Conservation (phyloP, 2,113 vertebrate genomes). For the Cavia aperea region DNA sequence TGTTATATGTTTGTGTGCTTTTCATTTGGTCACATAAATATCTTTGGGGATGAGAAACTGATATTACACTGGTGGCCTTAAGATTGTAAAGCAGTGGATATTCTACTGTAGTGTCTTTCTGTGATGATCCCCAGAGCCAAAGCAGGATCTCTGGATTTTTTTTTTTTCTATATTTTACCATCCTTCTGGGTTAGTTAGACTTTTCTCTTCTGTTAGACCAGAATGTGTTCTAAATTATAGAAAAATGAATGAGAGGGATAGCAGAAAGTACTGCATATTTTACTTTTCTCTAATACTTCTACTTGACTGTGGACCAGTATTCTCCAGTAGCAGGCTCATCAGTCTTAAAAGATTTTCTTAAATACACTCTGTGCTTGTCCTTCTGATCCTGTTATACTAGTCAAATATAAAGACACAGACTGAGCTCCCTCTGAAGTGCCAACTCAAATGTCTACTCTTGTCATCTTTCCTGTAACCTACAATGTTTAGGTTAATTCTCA, state of each 20-base stretch:
- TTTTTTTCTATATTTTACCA: neutral
- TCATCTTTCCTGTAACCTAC: neutral
- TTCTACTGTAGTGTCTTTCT: neutral
- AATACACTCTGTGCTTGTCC: neutral
- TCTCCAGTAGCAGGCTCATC: neutral
- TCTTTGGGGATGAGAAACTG: neutral
- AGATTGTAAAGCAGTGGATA: neutral
- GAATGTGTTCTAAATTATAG: neutral
- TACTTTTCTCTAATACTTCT: neutral
- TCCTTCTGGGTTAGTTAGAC: neutral
- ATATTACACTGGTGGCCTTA: neutral
- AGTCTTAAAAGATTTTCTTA: neutral
- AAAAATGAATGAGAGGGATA: neutral
- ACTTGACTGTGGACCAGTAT: neutral
- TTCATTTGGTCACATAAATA: neutral
- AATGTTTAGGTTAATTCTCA: neutral
- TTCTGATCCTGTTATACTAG: neutral
- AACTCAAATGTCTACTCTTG: neutral
- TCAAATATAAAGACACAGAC: neutral
- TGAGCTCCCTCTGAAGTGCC: neutral
- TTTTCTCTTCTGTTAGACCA: neutral
- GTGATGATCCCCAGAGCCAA: accelerated
- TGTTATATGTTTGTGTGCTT: neutral
- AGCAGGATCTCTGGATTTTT: neutral
- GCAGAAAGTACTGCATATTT: neutral